Base-by-base conservation (phyloP, 2,113 vertebrate species). In the Actenoides hombroni region DNA sequence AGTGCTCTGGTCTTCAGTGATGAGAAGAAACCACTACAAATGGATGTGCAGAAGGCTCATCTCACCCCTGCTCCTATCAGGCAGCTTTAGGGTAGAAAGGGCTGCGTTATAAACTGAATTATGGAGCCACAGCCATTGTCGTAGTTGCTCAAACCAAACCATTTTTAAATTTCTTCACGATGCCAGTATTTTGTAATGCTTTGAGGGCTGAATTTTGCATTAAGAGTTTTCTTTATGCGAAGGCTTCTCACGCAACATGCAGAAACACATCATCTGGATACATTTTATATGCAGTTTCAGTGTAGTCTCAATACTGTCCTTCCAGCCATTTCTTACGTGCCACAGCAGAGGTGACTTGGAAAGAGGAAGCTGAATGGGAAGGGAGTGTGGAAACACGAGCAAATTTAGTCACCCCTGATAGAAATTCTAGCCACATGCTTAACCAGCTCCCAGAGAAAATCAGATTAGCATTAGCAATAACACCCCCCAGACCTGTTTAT, bases 381-480 rank as follows among this genome's bases (percentile, higher is more conserved):
- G 60, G 14, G n/a, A 77, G 12, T 23, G 24, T 2, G 46, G 79
- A 70, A 89, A 79, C 65, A 67, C 18, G 51, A 59, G 11, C 24
- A 26, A 24, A 59, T 92, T 71, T 48, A 81, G 69, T 44, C 67
- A 64, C 42, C 5, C 1, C 71, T 90, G 31, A 37, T 31, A 83
- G 39, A 57, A 78, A 82, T 63, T 76, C 69, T 37, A 71, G 28
- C 79, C 87, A 56, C 60, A 35, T 12, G 56, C 39, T 79, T 23
- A 78, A 59, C 79, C 83, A 75, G 29, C 44, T 69, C 73, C 31
- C 86, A 92, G 57, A 76, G 74, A 75, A 94, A 86, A 93, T 88
- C 78, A 59, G 54, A 77, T 70, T 53, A 76, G 80, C 10, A 2
- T 59, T 31, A 86, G 77, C 65, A 83, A 14, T 29, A 85, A 49